Base-by-base conservation (phyloP, 2,888 invertebrate genomes). In the Stenurella melanura region DNA sequence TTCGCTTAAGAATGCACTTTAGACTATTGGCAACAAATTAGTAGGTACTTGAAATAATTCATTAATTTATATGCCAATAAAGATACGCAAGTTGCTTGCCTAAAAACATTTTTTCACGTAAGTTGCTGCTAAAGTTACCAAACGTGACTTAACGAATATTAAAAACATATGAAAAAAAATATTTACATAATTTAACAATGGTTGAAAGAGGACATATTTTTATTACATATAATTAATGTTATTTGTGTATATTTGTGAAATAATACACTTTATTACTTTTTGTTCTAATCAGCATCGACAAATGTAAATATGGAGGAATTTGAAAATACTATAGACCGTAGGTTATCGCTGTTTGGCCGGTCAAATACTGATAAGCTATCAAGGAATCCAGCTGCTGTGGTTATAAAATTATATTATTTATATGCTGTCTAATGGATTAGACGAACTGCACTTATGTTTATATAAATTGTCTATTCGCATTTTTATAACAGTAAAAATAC, bases 281-380 rank as follows among this genome's bases (percentile, higher is more conserved):
- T 70, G 21, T 17, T 26, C 17, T 61, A 70, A 71, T 71, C 71
- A 50, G 71, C 61, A 19, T 21, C 34, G 50, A 50, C 42, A 61
- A 61, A 71, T 58, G 58, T 64, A 73, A 66, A 68, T 68, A 67
- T 30, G 34, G 58, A 72, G 73, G 74, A 80, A 74, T 80, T 78
- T 58, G 75, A 78, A 78, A 78, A 75, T 80, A 80, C 78, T 78
- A 78, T 30, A 73, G 71, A 74, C 74, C 73, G 73, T 68, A 64
- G 80, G 80, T 80, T 80, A 80, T 80, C 80, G 30, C 30, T 54
- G 58, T 69, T 70, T 74, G 50, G 71, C 60, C 72, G 76, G 78
- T 73, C 73, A 70, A 75, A 68, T 68, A 63, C 11, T 50, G 78
- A 75, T 75, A 76, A 61, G 61, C 38, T 78, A 78, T 78, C 75